These are phyloP conservation scores for Anseranas semipalmata DNA, from an alignment of 2,113 vertebrate species.

Conservation along the genomic window DNA sequence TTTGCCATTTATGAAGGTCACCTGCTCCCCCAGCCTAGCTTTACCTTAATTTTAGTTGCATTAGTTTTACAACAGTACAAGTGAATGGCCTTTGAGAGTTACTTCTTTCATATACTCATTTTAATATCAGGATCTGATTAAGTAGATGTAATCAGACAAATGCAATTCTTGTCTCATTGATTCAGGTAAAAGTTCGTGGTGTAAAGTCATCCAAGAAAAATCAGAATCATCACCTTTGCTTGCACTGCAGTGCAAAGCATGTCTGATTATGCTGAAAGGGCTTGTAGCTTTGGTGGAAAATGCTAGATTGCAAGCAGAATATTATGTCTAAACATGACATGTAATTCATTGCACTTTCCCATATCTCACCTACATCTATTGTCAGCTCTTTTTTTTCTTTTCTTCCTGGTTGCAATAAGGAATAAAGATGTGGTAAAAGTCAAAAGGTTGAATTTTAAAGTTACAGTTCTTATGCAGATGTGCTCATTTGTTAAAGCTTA, in stretches of 20 bases:
- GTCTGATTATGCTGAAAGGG: constrained; percentile 20
- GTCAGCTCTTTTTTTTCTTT: background rate
- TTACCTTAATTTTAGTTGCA: background rate
- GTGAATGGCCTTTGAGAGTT: background rate
- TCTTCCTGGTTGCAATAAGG: background rate
- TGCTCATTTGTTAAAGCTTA: constrained; percentile 67
- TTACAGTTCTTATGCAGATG: constrained; percentile 37
- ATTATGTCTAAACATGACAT: constrained; percentile 50
- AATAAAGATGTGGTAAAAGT: constrained; percentile 46
- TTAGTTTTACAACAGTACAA: background rate
- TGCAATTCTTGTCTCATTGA: background rate
- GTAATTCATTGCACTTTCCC: constrained; percentile 4
- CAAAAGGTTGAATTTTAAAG: constrained; percentile 50
- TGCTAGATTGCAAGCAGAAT: background rate
- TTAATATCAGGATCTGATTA: constrained; percentile 13
- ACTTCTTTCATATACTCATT: background rate
- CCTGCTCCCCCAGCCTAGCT: background rate
- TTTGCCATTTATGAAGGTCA: constrained; percentile 33
- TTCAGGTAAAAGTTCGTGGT: background rate
- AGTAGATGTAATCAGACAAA: background rate
- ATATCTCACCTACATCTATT: background rate
- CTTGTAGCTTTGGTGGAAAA: constrained; percentile 16
- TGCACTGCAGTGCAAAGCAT: background rate
- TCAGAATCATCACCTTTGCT: background rate
- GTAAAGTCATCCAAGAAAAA: background rate